Base-by-base conservation (phyloP, 92 coral and sea anemone species). In the Parazoanthus darwini region DNA sequence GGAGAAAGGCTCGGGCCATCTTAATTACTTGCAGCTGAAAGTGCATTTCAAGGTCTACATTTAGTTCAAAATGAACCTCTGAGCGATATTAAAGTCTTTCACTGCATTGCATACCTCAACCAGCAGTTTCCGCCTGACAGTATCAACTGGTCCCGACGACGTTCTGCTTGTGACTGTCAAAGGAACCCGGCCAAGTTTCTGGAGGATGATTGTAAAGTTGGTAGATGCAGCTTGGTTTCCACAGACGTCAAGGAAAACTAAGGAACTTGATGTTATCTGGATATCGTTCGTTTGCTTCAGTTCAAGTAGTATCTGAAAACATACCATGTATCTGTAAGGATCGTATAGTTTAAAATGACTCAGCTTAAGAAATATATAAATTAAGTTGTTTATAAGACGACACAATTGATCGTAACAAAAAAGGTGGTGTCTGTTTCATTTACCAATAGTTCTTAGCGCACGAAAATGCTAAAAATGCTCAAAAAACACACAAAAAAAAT, bases 131-230 rank as follows among this genome's bases (percentile, higher is more conserved):
- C 90, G 86, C 38, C 56, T 79, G 13, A 88, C 90, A 18, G 86
- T 85, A 71, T 88, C 90, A 67, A 78, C 79, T 23, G 73, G 86
- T 75, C 59, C 83, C 18, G 71, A 67, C 1, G 80, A 37, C 18
- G 86, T 56, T 23, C 23, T 88, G 74, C 25, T 78, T 58, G 10
- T 88, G 11, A 88, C 90, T 48, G 79, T 88, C 13, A 88, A 37
- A 38, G 90, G 65, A 25, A 88, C 83, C 25, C 63, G 48, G 44
- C 90, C 90, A 68, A 88, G 71, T 48, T 70, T 88, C 33, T 11
- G 37, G 20, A 86, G 90, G 25, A 88, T 88, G 33, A 88, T 46
- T 18, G 74, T 79, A 72, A 88, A 88, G 79, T 88, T 88, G 58
- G 63, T 80, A 14, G 90, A 88, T 48, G 15, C 65, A 2, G 79